A percentile compares a stretch with the other conserved stretches of the same genome.
These are phyloP conservation scores for Tetragnatha montana DNA, from an alignment of 2,888 invertebrate genomes.

Conservation along the genomic window DNA sequence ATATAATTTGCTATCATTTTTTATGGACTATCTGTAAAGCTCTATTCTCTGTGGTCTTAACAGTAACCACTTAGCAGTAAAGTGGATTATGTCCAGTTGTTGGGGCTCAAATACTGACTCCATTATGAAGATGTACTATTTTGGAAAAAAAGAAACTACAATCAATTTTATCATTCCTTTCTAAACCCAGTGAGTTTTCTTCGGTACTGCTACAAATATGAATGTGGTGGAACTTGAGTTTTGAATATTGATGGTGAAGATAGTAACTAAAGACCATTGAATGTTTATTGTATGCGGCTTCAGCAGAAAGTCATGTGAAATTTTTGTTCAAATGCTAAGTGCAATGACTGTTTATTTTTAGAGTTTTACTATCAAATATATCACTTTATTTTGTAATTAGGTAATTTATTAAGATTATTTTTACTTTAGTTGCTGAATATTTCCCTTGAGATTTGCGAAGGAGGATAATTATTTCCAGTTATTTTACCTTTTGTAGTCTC, in stretches of 20 bases:
- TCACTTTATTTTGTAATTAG: slow-evolving; percentile 30
- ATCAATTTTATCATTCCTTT: background rate
- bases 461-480: background rate
- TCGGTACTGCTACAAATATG: background rate
- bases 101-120: background rate
- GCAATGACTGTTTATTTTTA: slow-evolving; percentile 51
- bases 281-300: background rate
- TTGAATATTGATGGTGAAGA: background rate
- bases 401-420: slow-evolving; percentile 45
- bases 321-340: slow-evolving; percentile 48
- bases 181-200: background rate
- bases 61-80: too few relatives aligned
- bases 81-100: background rate
- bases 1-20: too few relatives aligned
- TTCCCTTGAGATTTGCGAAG: slow-evolving; percentile 6
- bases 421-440: slow-evolving; percentile 25
- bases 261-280: background rate
- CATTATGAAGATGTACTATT: background rate
- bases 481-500: background rate
- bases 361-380: slow-evolving; percentile 49
- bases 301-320: background rate
- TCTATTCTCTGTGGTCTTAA: too few relatives aligned
- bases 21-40: too few relatives aligned
- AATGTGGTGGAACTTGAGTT: background rate
- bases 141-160: background rate